Evolutionary conservation across 2,888 invertebrate genomes (phyloP).

Genomic region (Spodoptera picta): DNA sequence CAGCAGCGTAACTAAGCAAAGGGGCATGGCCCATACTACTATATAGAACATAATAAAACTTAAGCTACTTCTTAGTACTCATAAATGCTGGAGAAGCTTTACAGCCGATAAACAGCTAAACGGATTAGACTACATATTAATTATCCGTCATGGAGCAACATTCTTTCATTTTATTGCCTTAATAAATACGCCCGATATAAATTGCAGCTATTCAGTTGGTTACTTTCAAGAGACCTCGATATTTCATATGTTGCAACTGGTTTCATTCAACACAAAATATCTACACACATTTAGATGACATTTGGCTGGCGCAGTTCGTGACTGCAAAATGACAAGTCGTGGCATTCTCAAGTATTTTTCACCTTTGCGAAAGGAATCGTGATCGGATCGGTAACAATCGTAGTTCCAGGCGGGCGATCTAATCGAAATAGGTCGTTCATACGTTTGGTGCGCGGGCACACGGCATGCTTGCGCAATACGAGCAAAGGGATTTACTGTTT

Average conservation of each 20-base stretch:
- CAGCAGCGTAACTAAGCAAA: conserved; percentile 26
- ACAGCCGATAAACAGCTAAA: conserved; percentile 37
- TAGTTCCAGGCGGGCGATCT: conserved; percentile 74
- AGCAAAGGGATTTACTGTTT: conserved; percentile 53
- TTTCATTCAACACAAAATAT: conserved; percentile 58
- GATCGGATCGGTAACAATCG: conserved; percentile 84
- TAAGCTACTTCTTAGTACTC: conserved; percentile 34
- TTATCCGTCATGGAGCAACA: conserved; percentile 43
- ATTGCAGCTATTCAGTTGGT: conserved; percentile 27
- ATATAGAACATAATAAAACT: conserved; percentile 56
- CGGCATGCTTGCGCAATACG: conserved; percentile 67
- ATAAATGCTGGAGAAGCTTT: conserved; percentile 51
- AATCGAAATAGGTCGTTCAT: conserved; percentile 79
- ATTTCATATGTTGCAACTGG: conserved; percentile 52
- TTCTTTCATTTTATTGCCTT: conserved; percentile 54
- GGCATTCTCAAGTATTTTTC: conserved; percentile 87
- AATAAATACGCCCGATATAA: conserved; percentile 37
- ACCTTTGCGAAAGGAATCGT: conserved; percentile 86
- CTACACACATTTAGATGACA: conserved; percentile 75
- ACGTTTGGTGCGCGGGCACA: conserved; percentile 58
- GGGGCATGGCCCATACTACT: conserved; percentile 33
- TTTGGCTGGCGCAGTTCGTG: conserved; percentile 79
- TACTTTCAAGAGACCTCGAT: conserved; percentile 55
- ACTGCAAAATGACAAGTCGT: conserved; percentile 86
- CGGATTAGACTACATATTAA: conserved; percentile 37